Evolutionary conservation across 2,888 invertebrate species (phyloP).

Genomic region (Aleiodes alternator): DNA sequence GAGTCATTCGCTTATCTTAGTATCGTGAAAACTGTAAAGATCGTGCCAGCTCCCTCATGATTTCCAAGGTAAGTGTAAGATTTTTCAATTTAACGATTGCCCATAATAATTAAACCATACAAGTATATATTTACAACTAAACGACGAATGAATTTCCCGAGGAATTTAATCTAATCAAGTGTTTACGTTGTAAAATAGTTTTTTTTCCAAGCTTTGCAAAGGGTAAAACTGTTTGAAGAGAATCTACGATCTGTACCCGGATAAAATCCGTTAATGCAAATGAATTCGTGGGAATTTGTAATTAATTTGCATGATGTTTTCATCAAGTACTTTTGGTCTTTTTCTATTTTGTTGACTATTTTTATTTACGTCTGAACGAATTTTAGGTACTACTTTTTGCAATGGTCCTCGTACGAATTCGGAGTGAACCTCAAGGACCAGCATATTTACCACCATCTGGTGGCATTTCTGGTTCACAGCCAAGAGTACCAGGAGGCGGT

Average conservation of each 20-base stretch:
- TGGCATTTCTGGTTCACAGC: slow-evolving; percentile 69
- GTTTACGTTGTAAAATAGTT: slow-evolving; percentile 14
- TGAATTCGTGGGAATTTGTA: neutral
- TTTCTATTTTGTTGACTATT: neutral
- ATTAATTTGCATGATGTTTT: slow-evolving; percentile 1
- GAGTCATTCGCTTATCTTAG: slow-evolving; percentile 61
- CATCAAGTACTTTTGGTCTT: neutral
- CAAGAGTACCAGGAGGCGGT: slow-evolving; percentile 54
- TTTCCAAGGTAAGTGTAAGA: slow-evolving; percentile 67
- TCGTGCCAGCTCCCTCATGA: slow-evolving; percentile 62
- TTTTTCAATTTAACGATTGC: slow-evolving; percentile 4
- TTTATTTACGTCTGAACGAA: slow-evolving; percentile 14
- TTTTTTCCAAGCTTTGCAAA: neutral
- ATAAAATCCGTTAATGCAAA: slow-evolving; percentile 2
- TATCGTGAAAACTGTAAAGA: slow-evolving; percentile 58
- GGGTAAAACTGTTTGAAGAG: slow-evolving; percentile 8
- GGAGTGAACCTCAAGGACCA: slow-evolving; percentile 75
- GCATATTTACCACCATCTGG: slow-evolving; percentile 78
- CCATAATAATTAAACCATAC: no score
- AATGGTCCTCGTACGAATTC: slow-evolving; percentile 73
- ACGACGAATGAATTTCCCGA: no score
- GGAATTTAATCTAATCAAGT: neutral
- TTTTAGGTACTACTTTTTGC: slow-evolving; percentile 61
- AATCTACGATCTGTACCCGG: neutral
- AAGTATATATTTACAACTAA: no score